Evolutionary conservation across 2,797 vertebrate species (phyloP).

Genomic region (Pteronotus mesoamericanus): DNA sequence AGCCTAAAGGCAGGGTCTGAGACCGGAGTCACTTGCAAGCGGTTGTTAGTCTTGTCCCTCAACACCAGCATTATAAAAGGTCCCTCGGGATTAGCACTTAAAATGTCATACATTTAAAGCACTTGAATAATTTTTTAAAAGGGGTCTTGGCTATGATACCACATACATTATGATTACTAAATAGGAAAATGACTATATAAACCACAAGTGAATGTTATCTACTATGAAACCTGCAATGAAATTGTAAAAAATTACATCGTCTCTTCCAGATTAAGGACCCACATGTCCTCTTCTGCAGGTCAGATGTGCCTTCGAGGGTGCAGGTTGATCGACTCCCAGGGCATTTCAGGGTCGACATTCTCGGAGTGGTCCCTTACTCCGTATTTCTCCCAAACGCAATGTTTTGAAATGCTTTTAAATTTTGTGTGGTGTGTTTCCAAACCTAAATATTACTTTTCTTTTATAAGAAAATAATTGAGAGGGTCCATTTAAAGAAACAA

Average conservation of each 20-base stretch:
- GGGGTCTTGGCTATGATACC: not conserved
- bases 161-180: constrained; percentile 26
- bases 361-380: not conserved
- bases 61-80: constrained; percentile 50
- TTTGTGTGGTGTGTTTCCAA: not conserved
- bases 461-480: not conserved
- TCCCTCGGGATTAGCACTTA: constrained; percentile 56
- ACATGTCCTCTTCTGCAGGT: not conserved
- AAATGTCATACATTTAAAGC: constrained; percentile 63
- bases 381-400: not conserved
- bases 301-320: not conserved
- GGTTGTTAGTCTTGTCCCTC: constrained; percentile 39
- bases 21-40: not conserved
- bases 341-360: not conserved
- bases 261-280: not conserved
- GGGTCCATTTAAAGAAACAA: not conserved
- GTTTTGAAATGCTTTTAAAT: not conserved
- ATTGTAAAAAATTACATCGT: not conserved
- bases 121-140: constrained; percentile 53
- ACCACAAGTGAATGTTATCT: not conserved
- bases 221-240: not conserved
- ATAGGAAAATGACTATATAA: not conserved
- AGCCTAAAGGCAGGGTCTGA: not conserved
- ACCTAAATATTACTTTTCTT: not conserved
- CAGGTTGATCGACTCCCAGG: not conserved